phyloP scores from a whole-genome alignment of 2,797 vertebrate genomes.

The Dryobates pubescens region DNA sequence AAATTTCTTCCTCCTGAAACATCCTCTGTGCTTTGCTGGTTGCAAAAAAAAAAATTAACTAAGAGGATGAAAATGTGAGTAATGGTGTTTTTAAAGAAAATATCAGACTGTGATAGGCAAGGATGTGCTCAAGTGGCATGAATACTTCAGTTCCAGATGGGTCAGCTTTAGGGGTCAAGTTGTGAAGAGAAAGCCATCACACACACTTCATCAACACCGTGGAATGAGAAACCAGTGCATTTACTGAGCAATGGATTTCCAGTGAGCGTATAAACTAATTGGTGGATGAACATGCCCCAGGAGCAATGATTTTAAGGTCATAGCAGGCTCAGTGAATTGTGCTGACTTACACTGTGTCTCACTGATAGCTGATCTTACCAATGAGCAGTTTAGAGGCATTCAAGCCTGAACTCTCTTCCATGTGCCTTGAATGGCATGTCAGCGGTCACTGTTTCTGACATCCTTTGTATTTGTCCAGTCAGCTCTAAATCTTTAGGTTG shows the following conservation, averaged over 20 bases:
- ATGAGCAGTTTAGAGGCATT: conserved; percentile 85
- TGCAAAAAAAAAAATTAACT: neutral
- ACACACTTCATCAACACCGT: conserved; percentile 86
- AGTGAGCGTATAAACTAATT: conserved; percentile 85
- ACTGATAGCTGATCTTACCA: conserved; percentile 89
- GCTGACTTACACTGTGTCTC: conserved; percentile 86
- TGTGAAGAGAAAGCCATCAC: conserved; percentile 85
- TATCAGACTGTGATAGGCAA: conserved; percentile 70
- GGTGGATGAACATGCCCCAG: conserved; percentile 86
- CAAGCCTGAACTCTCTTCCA: conserved; percentile 85
- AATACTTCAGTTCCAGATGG: conserved; percentile 80
- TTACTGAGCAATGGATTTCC: conserved; percentile 82
- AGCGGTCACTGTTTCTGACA: conserved; percentile 88
- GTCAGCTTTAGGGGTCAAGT: conserved; percentile 82
- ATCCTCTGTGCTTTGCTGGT: neutral
- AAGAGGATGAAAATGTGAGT: conserved; percentile 12
- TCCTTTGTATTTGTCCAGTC: conserved; percentile 94
- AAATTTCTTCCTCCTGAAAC: neutral
- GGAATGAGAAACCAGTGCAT: conserved; percentile 83
- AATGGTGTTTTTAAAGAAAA: conserved; percentile 71
- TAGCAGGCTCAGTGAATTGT: conserved; percentile 89
- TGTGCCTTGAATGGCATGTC: conserved; percentile 86
- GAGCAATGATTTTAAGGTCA: conserved; percentile 89
- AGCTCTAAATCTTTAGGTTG: conserved; percentile 91
- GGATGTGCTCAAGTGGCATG: conserved; percentile 76